phyloP scores from a whole-genome alignment of 1,140 invertebrate genomes.

The Camponotus floridanus region DNA sequence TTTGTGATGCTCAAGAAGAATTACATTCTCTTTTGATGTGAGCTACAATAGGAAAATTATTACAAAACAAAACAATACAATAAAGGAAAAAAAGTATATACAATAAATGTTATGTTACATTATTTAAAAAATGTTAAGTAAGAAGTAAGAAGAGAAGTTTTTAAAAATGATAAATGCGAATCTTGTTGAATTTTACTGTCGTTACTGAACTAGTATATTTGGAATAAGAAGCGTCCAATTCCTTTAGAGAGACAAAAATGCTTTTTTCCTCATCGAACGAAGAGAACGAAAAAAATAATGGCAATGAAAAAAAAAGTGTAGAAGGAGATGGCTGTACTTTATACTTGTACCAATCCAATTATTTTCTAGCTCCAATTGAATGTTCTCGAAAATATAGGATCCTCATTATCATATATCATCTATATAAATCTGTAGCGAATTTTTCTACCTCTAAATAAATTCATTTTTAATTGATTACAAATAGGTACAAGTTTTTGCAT shows the following conservation, averaged over 20 bases:
- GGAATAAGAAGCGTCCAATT: conserved; percentile 76
- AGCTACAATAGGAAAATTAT: neutral
- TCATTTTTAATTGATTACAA: neutral
- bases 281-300: conserved; percentile 35
- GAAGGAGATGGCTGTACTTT: conserved; percentile 51
- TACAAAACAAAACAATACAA: neutral
- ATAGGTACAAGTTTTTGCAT: neutral
- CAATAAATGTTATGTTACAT: conserved; percentile 66
- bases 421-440: neutral
- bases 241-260: conserved; percentile 71
- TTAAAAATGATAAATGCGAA: conserved; percentile 80
- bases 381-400: conserved; percentile 11
- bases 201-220: conserved; percentile 76
- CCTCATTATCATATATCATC: neutral
- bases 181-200: conserved; percentile 83
- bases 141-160: conserved; percentile 67
- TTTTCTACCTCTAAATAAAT: neutral
- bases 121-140: conserved; percentile 33
- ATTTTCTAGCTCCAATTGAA: conserved; percentile 67
- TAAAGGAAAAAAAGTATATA: conserved; percentile 28
- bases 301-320: conserved; percentile 54
- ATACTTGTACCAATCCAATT: conserved; percentile 80
- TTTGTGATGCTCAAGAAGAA: neutral
- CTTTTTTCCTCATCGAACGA: conserved; percentile 42
- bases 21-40: neutral